These are phyloP conservation scores for Lordiphosa fenestrarum DNA, from an alignment of 2,888 invertebrate species.

Conservation along the genomic window DNA sequence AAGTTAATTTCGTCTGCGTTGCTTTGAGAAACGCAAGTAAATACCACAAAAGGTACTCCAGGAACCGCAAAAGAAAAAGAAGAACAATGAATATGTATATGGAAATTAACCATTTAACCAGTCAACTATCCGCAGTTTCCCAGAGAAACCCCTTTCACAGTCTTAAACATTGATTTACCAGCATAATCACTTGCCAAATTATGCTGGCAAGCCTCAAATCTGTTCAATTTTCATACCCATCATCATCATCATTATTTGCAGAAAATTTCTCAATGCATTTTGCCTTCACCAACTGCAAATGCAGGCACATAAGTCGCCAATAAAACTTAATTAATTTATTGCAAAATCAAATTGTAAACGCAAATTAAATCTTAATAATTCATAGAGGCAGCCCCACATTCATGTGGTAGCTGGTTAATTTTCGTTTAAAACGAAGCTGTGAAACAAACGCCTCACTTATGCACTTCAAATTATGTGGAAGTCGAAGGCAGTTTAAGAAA, in stretches of 20 bases:
- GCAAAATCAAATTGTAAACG: conserved; percentile 37
- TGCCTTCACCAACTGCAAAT: neutral
- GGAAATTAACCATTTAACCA: too few relatives aligned
- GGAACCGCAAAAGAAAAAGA: too few relatives aligned
- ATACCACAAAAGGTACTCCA: too few relatives aligned
- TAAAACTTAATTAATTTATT: conserved; percentile 31
- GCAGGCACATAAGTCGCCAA: conserved; percentile 23
- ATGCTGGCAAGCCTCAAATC: too few relatives aligned
- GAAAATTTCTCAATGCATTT: conserved; percentile 29
- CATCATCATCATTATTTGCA: conserved; percentile 21
- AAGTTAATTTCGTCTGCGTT: too few relatives aligned
- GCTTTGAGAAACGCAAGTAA: too few relatives aligned
- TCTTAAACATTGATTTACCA: too few relatives aligned
- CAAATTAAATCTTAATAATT: conserved; percentile 30
- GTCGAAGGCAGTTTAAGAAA: conserved; percentile 19
- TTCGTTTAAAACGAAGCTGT: conserved; percentile 38
- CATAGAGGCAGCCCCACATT: conserved; percentile 17
- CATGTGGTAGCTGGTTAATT: conserved; percentile 5
- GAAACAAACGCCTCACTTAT: conserved; percentile 28
- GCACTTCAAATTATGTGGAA: conserved; percentile 27
- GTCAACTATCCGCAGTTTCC: too few relatives aligned
- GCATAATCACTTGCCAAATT: too few relatives aligned
- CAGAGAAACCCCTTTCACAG: too few relatives aligned
- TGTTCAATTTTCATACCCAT: conserved; percentile 1
- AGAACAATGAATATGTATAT: too few relatives aligned